phyloP scores from a whole-genome alignment of 2,113 vertebrate species.

The Cavia porcellus region DNA sequence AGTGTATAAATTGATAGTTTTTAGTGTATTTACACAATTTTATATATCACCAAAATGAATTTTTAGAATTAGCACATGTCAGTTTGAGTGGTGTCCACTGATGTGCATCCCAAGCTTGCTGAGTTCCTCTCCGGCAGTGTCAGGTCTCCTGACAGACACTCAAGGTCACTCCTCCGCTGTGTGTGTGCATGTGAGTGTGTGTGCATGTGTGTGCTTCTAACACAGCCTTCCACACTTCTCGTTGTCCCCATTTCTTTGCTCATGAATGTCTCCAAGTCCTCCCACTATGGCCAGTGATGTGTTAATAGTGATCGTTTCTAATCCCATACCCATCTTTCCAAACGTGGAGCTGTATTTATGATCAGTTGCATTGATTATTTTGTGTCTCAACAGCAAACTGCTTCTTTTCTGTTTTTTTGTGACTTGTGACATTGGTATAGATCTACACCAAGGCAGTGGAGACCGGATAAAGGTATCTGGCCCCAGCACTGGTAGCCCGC shows the following conservation, averaged over 20 bases:
- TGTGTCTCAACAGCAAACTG: background rate
- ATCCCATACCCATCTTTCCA: background rate
- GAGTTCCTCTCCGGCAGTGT: background rate
- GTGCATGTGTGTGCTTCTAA: background rate
- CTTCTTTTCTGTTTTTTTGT: background rate
- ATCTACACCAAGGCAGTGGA: background rate
- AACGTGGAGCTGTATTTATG: background rate
- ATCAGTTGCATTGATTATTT: background rate
- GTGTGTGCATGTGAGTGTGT: background rate
- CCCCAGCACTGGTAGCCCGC: background rate
- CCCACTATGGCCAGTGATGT: background rate
- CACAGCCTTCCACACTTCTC: background rate
- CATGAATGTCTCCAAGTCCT: background rate
- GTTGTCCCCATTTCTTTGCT: slow-evolving; percentile 20
- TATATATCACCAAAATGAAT: background rate
- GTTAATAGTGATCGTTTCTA: slow-evolving; percentile 25
- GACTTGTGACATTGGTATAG: background rate
- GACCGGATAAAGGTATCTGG: background rate
- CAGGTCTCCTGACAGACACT: background rate
- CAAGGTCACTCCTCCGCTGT: background rate
- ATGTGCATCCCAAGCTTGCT: background rate
- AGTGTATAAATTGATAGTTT: background rate
- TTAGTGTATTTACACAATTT: background rate
- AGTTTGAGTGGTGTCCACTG: background rate
- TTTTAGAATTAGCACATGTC: background rate